Conservation (phyloP, 1,140 invertebrate species). For the Bombus vancouverensis region DNA sequence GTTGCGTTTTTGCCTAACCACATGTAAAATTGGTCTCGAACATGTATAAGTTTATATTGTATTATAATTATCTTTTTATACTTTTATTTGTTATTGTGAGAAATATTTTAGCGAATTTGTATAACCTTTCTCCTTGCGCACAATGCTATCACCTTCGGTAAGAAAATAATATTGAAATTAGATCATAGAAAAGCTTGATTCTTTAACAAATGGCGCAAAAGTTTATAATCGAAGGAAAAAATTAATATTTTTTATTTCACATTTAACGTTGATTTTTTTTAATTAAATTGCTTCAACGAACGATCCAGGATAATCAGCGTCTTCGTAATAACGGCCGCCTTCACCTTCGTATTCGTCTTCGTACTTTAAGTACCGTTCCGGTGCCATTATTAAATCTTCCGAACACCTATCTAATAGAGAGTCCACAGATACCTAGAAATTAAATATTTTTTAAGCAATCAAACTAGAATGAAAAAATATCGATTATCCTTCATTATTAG, state of each 20-base stretch:
- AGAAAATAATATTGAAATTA: background rate
- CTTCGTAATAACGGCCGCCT: conserved; percentile 1
- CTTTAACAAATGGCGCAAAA: background rate
- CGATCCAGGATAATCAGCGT: background rate
- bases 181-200: background rate
- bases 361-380: conserved; percentile 52
- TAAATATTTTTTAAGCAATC: background rate
- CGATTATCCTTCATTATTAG: fast-evolving
- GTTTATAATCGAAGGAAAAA: no score
- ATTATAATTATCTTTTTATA: background rate
- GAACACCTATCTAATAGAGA: conserved; percentile 58
- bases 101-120: background rate
- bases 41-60: conserved; percentile 1
- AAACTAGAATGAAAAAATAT: background rate
- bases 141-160: no score
- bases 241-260: background rate
- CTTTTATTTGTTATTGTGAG: background rate
- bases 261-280: background rate
- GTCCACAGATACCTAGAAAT: conserved; percentile 59
- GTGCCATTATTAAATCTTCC: conserved; percentile 20
- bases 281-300: background rate
- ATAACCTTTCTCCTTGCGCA: background rate
- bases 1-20: conserved; percentile 23
- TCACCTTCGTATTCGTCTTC: conserved; percentile 53
- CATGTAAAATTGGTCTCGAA: background rate